A percentile compares a stretch with the other conserved stretches of the same genome.
These are phyloP conservation scores for Polyommatus icarus DNA, from an alignment of 2,888 invertebrate genomes.

Conservation along the genomic window DNA sequence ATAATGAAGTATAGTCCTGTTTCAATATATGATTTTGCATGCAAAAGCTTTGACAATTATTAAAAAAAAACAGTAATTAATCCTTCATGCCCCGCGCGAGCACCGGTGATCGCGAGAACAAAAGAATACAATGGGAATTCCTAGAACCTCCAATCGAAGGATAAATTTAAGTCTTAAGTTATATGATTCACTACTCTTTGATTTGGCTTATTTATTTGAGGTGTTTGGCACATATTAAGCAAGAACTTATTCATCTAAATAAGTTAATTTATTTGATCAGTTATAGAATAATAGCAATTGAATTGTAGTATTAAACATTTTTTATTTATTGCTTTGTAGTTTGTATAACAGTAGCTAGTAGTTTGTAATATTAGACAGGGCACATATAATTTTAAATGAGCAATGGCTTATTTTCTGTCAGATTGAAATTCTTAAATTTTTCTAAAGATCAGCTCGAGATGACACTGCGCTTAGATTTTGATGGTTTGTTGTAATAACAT, in stretches of 20 bases:
- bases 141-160: too few species aligned
- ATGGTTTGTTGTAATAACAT: slow-evolving; percentile 46
- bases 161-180: too few species aligned
- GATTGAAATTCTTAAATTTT: not conserved
- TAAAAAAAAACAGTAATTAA: not conserved
- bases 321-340: not conserved
- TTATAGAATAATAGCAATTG: not conserved
- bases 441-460: not conserved
- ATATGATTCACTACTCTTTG: not conserved
- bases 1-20: slow-evolving; percentile 4
- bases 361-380: not conserved
- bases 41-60: not conserved
- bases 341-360: not conserved
- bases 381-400: not conserved
- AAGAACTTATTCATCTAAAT: not conserved
- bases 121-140: too few species aligned
- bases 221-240: not conserved
- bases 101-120: too few species aligned
- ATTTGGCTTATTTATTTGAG: not conserved
- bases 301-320: not conserved
- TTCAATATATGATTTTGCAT: slow-evolving; percentile 6
- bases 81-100: too few species aligned
- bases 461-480: not conserved
- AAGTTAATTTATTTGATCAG: not conserved
- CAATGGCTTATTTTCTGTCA: not conserved